Percentiles rank a stretch among this genome's conserved stretches.
Evolutionary conservation across 2,113 vertebrate genomes (phyloP).

Genomic region (Coptodon bakossiorum): DNA sequence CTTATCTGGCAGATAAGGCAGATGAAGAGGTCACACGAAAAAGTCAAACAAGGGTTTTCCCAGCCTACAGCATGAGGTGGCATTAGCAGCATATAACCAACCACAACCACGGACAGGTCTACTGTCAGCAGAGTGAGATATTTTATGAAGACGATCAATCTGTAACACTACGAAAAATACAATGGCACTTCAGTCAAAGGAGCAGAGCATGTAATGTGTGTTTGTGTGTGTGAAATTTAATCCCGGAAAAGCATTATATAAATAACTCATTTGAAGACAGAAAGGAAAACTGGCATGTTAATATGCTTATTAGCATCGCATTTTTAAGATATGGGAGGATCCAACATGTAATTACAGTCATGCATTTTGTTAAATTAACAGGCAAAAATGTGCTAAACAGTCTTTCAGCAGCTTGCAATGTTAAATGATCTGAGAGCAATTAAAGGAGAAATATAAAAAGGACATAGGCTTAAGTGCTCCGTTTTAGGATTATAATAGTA

Average conservation of each 20-base stretch:
- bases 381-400: neutral
- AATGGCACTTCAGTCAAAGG: neutral
- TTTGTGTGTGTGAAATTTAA: neutral
- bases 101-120: rapidly evolving
- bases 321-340: neutral
- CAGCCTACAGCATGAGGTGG: neutral
- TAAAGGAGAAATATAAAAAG: neutral
- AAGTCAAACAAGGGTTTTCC: neutral
- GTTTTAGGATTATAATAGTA: neutral
- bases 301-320: neutral
- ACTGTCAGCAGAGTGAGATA: neutral
- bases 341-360: neutral
- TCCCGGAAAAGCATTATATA: neutral
- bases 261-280: neutral
- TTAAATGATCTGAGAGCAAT: neutral
- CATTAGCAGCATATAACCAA: neutral
- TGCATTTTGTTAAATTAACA: neutral
- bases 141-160: neutral
- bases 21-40: neutral
- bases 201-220: neutral
- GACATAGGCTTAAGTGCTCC: neutral
- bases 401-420: neutral
- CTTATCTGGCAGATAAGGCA: neutral
- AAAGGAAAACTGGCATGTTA: neutral
- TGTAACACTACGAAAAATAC: neutral